A percentile compares a stretch with the other conserved stretches of the same genome.
Conservation (phyloP, 2,888 invertebrate genomes). For the Tyria jacobaeae region DNA sequence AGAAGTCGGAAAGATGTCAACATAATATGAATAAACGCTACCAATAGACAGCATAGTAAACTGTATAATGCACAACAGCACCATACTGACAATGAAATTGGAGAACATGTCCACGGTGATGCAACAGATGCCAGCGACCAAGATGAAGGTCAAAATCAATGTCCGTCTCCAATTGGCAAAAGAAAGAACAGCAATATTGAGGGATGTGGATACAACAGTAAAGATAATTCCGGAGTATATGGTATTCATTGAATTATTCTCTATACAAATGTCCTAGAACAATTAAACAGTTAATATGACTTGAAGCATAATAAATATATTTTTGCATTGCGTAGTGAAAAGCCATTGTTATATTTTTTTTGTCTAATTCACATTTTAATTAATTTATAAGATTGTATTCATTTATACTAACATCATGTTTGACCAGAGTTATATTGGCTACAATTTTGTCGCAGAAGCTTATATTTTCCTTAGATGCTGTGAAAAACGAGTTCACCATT, state of each 20-base stretch:
- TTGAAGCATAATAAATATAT: no score
- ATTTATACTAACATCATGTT: constrained; percentile 21
- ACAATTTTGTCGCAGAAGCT: constrained; percentile 51
- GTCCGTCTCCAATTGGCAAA: constrained; percentile 81
- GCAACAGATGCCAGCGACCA: constrained; percentile 78
- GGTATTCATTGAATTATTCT: constrained; percentile 77
- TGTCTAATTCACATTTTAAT: background rate
- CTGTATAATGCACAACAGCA: constrained; percentile 47
- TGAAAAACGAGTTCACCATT: constrained; percentile 70
- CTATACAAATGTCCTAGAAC: constrained; percentile 59
- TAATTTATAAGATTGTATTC: no score
- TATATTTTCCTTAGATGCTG: constrained; percentile 20
- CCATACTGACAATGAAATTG: constrained; percentile 32
- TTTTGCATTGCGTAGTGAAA: no score
- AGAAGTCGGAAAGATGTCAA: constrained; percentile 55
- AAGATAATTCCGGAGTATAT: constrained; percentile 86
- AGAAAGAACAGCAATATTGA: constrained; percentile 73
- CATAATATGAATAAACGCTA: constrained; percentile 48
- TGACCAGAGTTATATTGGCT: constrained; percentile 32
- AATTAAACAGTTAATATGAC: background rate
- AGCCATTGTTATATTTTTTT: background rate
- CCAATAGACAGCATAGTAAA: constrained; percentile 45
- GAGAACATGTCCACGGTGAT: constrained; percentile 74
- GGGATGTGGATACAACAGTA: constrained; percentile 81
- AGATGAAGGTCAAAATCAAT: constrained; percentile 66